Evolutionary conservation across 1,140 invertebrate species (phyloP).

Genomic region (Tribolium castaneum): DNA sequence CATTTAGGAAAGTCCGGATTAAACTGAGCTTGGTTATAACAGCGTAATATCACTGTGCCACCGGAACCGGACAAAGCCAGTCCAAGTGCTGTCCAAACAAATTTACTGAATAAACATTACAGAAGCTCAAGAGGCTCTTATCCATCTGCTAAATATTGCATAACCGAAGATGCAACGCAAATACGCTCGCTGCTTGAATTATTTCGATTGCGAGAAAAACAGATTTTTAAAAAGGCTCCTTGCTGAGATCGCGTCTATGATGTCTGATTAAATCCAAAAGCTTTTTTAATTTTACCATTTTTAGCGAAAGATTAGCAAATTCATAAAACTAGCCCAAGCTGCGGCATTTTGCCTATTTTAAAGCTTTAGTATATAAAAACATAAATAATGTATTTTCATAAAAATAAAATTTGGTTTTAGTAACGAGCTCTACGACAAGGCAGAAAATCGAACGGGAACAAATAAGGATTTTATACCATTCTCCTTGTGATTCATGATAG

Average conservation of each 20-base stretch:
- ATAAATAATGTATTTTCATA: background rate
- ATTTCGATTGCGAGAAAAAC: slow-evolving; percentile 22
- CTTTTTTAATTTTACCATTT: no score
- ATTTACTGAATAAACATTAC: slow-evolving; percentile 56
- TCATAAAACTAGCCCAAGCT: no score
- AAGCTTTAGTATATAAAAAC: background rate
- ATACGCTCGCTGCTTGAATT: slow-evolving; percentile 18
- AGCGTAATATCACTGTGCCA: slow-evolving; percentile 48
- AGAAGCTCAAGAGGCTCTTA: slow-evolving; percentile 41
- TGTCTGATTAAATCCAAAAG: background rate
- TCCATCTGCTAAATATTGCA: slow-evolving; percentile 36
- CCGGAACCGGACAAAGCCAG: slow-evolving; percentile 56
- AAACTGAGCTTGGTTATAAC: slow-evolving; percentile 44
- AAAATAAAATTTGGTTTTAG: background rate
- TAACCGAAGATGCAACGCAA: slow-evolving; percentile 26
- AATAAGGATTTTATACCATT: background rate
- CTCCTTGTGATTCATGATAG: background rate
- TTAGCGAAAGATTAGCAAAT: no score
- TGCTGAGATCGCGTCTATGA: background rate
- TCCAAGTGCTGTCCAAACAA: slow-evolving; percentile 58
- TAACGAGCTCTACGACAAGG: background rate
- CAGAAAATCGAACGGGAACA: background rate
- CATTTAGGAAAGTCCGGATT: slow-evolving; percentile 45
- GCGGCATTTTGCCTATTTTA: no score
- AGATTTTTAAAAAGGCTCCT: background rate